Base-by-base conservation (phyloP, 2,113 vertebrate species). In the Noctilio leporinus region DNA sequence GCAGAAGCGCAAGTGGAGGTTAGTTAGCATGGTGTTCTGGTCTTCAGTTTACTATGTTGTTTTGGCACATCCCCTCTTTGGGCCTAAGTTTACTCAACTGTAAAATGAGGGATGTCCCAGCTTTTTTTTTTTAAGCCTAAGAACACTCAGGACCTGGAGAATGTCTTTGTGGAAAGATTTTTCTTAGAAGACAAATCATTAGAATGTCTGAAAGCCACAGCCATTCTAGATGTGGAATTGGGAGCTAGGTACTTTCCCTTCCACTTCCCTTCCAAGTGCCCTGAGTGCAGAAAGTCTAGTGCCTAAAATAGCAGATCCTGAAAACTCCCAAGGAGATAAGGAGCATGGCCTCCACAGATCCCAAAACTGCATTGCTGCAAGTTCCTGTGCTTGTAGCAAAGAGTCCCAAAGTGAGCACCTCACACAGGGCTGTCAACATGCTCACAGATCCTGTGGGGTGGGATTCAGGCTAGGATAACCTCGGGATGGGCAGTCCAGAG, bases 361-460 rank as follows among this genome's bases (percentile, higher is more conserved):
- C 26, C 26, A 64, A 38, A n/a, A 57, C 7, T 55, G 10, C 4
- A 0, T 11, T 2, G 49, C 20, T 72, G 28, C 1, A 0, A 14
- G 35, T 55, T 49, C 69, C 24, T 6, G 20, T 0, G 38, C 51
- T 83, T 4, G 2, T 55, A 19, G 40, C 19, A 22, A 33, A 35
- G 28, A 10, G 3, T 17, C 43, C 53, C 10, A 7, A 20, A 55
- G 19, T 4, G 11, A 10, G 0, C 2, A 30, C 19, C 4, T 87
- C 22, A 7, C 45, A 33, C 17, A 57, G n/a, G 64, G n/a, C n/a
- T 10, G 2, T 40, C 43, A 33, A 0, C 62, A 24, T 6, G 7
- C 3, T 35, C 47, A 0, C 4, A 10, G 57, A 28, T 43, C 45
- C 20, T 14, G 0, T 1, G 2, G 35, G 45, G n/a, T 17, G 4